Base-by-base conservation (phyloP, 2,888 invertebrate species). In the Gymnosoma rotundatum region DNA sequence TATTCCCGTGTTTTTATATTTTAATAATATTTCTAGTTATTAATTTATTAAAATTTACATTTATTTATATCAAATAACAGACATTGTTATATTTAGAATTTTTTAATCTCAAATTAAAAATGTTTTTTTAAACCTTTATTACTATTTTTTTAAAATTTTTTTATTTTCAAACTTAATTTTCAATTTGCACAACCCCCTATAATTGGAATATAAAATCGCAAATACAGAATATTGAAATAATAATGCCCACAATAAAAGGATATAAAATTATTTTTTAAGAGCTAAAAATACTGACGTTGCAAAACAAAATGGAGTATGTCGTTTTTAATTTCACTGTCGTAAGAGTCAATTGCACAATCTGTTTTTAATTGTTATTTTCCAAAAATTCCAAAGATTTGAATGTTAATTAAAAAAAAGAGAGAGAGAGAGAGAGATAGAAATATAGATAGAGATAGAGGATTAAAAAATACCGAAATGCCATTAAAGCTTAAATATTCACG, bases 361-460 rank as follows among this genome's bases (percentile, higher is more conserved):
- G 75, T 50, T 70, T 76, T 81, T 81, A 76, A 76, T 81, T 75
- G 64, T 81, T 76, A 76, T 81, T 81, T 81, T 70, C 63, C 63
- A 32, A 81, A 75, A 81, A 64, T 20, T 60, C 58, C 18, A 45
- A 70, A 81, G 42, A 70, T 81, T 75, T 50, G 32, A 20, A 64
- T 70, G 25, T 67, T 75, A 81, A 80, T 75, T 81, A 70, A 48
- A 54, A 25, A 25, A 25, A 25, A 25, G n/a, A n/a, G n/a, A n/a
- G n/a, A n/a, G n/a, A n/a, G n/a, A n/a, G n/a, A n/a, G 25, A 25
- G 48, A 25, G 63, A 38, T 1, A n/a, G 50, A 14, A 14, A 14
- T 12, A 14, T 12, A 36, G 7, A 42, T 14, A 32, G 10, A 18
- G 10, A 9, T 6, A 12, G 42, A 42, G 42, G 12, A 12, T 12